Evolutionary conservation across 2,888 invertebrate genomes (phyloP).

Genomic region (Plusia festucae): DNA sequence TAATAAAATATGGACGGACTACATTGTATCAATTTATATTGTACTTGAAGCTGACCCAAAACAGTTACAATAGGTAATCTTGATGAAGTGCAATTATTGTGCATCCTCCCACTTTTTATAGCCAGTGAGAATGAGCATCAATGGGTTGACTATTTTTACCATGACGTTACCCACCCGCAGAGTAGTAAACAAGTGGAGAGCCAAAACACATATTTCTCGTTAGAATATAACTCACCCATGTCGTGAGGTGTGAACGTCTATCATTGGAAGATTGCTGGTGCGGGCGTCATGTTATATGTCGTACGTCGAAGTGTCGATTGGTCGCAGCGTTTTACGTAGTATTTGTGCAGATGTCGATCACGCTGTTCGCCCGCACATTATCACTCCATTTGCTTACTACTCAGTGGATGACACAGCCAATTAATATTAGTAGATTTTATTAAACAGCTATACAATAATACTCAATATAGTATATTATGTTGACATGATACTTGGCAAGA

Average conservation of each 20-base stretch:
- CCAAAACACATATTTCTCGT: conserved; percentile 48
- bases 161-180: conserved; percentile 4
- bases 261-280: conserved; percentile 50
- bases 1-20: no score
- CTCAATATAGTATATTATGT: background rate
- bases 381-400: conserved; percentile 10
- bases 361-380: conserved; percentile 19
- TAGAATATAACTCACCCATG: conserved; percentile 51
- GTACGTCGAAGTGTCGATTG: conserved; percentile 50
- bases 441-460: conserved; percentile 6
- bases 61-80: background rate
- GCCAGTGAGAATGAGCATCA: background rate
- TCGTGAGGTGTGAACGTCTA: conserved; percentile 53
- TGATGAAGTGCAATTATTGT: background rate
- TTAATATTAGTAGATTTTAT: conserved; percentile 9
- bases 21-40: no score
- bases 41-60: background rate
- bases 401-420: conserved; percentile 11
- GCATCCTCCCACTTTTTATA: background rate
- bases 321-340: conserved; percentile 48
- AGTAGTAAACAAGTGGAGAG: conserved; percentile 63
- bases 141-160: background rate
- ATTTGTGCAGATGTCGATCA: conserved; percentile 54
- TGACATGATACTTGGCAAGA: background rate
- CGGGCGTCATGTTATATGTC: conserved; percentile 46